Conservation (phyloP, 2,797 vertebrate genomes). For the Crocodylus rhombifer region DNA sequence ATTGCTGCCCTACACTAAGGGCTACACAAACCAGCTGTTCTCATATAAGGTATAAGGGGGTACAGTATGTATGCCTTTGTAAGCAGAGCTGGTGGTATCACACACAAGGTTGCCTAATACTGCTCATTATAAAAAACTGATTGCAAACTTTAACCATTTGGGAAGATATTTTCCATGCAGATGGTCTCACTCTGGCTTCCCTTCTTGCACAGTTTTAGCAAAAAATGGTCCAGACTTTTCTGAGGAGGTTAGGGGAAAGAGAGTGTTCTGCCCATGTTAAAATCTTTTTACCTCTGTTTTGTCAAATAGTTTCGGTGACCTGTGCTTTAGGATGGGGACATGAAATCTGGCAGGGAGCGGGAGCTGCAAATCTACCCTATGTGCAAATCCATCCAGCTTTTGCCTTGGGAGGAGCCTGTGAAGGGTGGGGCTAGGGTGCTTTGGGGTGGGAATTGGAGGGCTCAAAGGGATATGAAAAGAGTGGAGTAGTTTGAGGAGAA, state of each 20-base stretch:
- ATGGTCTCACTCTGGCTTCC: rapidly evolving
- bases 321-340: too few relatives aligned
- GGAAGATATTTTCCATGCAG: rapidly evolving
- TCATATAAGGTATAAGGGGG: background rate
- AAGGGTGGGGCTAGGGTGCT: too few relatives aligned
- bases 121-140: background rate
- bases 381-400: background rate
- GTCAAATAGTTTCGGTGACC: too few relatives aligned
- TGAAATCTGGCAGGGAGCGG: too few relatives aligned
- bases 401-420: background rate
- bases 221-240: background rate
- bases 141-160: rapidly evolving
- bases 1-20: background rate
- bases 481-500: background rate
- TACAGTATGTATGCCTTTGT: background rate
- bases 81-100: background rate
- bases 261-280: too few relatives aligned
- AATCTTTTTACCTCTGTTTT: too few relatives aligned
- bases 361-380: background rate
- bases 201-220: background rate
- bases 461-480: background rate
- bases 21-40: background rate
- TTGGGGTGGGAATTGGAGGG: too few relatives aligned
- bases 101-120: background rate
- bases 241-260: too few relatives aligned